A percentile compares a stretch with the other conserved stretches of the same genome.
Evolutionary conservation across 2,888 invertebrate species (phyloP).

Genomic region (Chalcosyrphus nemorum): DNA sequence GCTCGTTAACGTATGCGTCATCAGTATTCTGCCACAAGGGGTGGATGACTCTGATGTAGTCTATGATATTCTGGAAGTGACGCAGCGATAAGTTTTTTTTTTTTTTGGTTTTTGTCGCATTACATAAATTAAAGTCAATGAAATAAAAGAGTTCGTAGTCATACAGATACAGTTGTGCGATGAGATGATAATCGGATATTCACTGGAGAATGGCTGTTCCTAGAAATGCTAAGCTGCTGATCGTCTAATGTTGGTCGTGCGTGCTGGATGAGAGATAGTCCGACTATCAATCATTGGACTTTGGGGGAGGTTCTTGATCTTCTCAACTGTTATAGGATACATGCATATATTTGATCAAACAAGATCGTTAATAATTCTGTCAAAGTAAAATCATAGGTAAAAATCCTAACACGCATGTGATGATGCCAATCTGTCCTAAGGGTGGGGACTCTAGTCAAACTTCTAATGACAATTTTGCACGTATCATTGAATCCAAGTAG

Average conservation of each 20-base stretch:
- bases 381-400: too few relatives aligned
- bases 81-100: background rate
- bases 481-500: too few relatives aligned
- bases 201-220: constrained; percentile 28
- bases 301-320: background rate
- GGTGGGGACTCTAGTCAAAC: too few relatives aligned
- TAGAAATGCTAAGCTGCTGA: constrained; percentile 24
- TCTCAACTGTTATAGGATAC: background rate
- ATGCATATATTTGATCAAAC: too few relatives aligned
- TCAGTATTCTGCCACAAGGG: constrained; percentile 23
- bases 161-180: constrained; percentile 21
- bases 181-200: constrained; percentile 48
- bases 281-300: background rate
- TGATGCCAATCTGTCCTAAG: too few relatives aligned
- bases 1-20: constrained; percentile 60
- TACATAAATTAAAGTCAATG: constrained; percentile 59
- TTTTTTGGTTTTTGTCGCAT: constrained; percentile 29
- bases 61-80: constrained; percentile 48
- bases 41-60: constrained; percentile 37
- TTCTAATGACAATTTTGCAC: too few relatives aligned
- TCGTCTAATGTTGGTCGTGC: constrained; percentile 15
- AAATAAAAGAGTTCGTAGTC: constrained; percentile 27
- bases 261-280: background rate
- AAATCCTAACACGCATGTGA: too few relatives aligned
- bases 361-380: too few relatives aligned